Conservation (phyloP, 2,888 invertebrate species). For the Ischnura elegans region DNA sequence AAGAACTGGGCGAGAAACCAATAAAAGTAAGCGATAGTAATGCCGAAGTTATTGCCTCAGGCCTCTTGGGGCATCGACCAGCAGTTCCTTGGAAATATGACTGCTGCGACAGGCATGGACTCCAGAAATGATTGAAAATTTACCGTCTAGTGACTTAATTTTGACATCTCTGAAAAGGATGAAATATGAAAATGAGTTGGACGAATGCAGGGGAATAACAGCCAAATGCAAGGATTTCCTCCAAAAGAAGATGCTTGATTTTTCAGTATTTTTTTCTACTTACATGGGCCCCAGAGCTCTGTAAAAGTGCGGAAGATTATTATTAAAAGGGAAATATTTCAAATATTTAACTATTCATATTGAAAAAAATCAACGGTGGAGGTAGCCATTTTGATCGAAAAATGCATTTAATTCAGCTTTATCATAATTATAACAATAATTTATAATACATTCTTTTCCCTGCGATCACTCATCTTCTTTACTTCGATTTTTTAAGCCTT, state of each 20-base stretch:
- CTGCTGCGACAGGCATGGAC: not conserved
- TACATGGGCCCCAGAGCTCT: constrained; percentile 63
- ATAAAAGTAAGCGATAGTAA: not conserved
- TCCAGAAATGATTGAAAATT: not conserved
- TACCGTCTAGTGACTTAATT: not conserved
- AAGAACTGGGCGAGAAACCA: no score
- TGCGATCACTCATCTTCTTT: no score
- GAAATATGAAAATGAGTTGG: not conserved
- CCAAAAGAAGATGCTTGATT: not conserved
- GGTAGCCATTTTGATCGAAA: not conserved
- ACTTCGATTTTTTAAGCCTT: no score
- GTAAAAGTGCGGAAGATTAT: constrained; percentile 55
- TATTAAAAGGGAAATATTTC: not conserved
- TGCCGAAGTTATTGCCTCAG: no score
- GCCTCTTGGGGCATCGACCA: no score
- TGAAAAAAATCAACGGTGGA: not conserved
- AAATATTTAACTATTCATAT: not conserved
- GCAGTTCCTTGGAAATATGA: not conserved
- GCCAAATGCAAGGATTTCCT: not conserved
- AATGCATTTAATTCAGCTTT: no score
- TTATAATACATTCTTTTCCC: no score
- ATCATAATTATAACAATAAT: no score
- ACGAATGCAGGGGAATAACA: not conserved
- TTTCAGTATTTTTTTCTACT: constrained; percentile 47
- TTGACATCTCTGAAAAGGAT: not conserved